These are phyloP conservation scores for Cosmopolites sordidus DNA, from an alignment of 2,888 invertebrate species.

Conservation along the genomic window DNA sequence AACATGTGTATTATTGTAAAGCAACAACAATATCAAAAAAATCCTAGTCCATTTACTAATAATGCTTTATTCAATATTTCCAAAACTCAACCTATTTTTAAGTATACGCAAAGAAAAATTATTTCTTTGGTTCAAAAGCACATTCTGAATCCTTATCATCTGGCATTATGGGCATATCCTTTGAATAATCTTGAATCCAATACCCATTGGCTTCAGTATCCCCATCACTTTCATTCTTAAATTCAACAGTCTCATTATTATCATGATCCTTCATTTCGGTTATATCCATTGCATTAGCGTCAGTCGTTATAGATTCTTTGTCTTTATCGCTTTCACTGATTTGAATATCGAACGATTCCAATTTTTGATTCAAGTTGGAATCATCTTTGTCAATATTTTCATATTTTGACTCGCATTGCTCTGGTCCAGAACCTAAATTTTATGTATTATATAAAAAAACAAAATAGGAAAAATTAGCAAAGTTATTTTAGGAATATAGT, in stretches of 20 bases:
- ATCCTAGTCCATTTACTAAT: too few species aligned
- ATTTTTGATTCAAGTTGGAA: neutral
- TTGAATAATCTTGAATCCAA: conserved; percentile 8
- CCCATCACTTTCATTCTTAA: neutral
- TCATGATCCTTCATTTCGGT: neutral
- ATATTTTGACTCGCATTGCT: neutral
- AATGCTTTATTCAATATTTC: too few species aligned
- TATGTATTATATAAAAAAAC: too few species aligned
- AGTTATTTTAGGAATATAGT: too few species aligned
- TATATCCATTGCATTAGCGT: neutral
- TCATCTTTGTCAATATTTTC: neutral
- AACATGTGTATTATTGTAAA: too few species aligned
- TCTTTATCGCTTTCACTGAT: neutral
- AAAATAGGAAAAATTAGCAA: too few species aligned
- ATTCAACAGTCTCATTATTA: neutral
- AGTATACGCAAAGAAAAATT: too few species aligned
- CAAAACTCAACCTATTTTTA: too few species aligned
- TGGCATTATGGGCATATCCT: neutral
- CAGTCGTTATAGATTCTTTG: neutral
- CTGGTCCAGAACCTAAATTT: neutral
- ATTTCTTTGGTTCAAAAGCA: neutral
- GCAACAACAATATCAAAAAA: too few species aligned
- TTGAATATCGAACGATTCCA: neutral
- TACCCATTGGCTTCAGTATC: conserved; percentile 1
- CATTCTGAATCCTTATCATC: neutral